A percentile compares a stretch with the other conserved stretches of the same genome.
These are phyloP conservation scores for Heliconius cydno DNA, from an alignment of 2,888 invertebrate species.

Conservation along the genomic window DNA sequence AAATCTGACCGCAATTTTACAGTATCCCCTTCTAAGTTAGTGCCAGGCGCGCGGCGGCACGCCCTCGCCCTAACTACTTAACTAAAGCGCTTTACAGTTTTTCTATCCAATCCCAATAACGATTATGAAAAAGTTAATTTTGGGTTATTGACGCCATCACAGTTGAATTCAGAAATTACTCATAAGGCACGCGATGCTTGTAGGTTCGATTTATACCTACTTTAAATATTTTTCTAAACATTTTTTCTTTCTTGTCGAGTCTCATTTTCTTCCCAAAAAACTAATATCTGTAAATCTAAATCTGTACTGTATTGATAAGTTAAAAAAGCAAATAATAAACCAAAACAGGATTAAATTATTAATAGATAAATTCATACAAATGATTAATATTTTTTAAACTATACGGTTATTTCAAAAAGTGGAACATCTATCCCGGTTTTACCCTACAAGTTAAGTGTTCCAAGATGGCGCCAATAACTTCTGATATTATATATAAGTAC, in stretches of 20 bases:
- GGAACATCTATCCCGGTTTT: too few relatives aligned
- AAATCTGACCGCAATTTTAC: constrained; percentile 55
- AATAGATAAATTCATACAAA: too few relatives aligned
- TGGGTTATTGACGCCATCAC: constrained; percentile 5
- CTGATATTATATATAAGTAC: background rate
- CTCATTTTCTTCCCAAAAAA: too few relatives aligned
- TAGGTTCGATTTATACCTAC: background rate
- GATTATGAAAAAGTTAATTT: constrained; percentile 39
- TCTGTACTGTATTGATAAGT: too few relatives aligned
- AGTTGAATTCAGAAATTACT: background rate
- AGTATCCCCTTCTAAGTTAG: constrained; percentile 65
- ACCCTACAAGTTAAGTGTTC: too few relatives aligned
- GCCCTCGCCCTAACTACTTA: constrained; percentile 58
- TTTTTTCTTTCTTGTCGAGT: too few relatives aligned
- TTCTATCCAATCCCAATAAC: constrained; percentile 44
- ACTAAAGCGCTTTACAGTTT: constrained; percentile 50
- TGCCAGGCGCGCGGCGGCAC: constrained; percentile 65
- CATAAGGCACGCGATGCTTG: background rate
- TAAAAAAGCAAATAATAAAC: too few relatives aligned
- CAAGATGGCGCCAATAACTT: background rate
- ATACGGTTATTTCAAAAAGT: too few relatives aligned
- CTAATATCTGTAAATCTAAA: too few relatives aligned
- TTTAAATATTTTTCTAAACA: background rate
- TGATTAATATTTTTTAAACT: too few relatives aligned
- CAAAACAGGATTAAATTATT: too few relatives aligned